These are phyloP conservation scores for Rhinogobio ventralis DNA, from an alignment of 2,797 vertebrate species.

Conservation along the genomic window DNA sequence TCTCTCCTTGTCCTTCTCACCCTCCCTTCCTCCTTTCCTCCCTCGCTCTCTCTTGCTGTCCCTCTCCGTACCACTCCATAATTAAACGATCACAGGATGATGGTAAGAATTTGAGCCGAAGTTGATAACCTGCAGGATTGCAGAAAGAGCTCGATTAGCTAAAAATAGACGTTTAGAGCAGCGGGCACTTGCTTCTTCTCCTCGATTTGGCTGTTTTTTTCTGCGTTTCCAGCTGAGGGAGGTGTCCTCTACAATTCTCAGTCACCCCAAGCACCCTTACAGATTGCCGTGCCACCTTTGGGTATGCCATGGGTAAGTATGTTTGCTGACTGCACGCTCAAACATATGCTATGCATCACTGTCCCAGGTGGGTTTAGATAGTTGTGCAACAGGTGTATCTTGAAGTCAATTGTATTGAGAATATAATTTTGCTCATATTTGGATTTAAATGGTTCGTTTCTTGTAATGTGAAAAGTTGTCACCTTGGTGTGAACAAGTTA, in stretches of 20 bases:
- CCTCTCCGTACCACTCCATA: slow-evolving; percentile 32
- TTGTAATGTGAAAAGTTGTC: not conserved
- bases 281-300: slow-evolving; percentile 19
- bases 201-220: slow-evolving; percentile 8
- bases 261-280: slow-evolving; percentile 25
- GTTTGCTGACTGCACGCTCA: not conserved
- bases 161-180: slow-evolving; percentile 25
- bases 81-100: slow-evolving; percentile 53
- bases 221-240: slow-evolving; percentile 16
- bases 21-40: slow-evolving; percentile 45
- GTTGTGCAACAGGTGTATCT: slow-evolving; percentile 42
- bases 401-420: not conserved
- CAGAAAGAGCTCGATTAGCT: slow-evolving; percentile 38
- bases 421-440: not conserved
- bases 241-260: slow-evolving; percentile 8
- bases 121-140: slow-evolving; percentile 44
- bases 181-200: slow-evolving; percentile 23
- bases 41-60: slow-evolving; percentile 22
- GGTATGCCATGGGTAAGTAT: slow-evolving; percentile 48
- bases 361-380: slow-evolving; percentile 17
- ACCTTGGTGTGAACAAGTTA: not conserved
- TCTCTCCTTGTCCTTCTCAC: slow-evolving; percentile 46
- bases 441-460: not conserved
- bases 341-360: not conserved
- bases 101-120: slow-evolving; percentile 46